These are phyloP conservation scores for Gryllus bimaculatus DNA, from an alignment of 1,140 invertebrate species.

Conservation along the genomic window DNA sequence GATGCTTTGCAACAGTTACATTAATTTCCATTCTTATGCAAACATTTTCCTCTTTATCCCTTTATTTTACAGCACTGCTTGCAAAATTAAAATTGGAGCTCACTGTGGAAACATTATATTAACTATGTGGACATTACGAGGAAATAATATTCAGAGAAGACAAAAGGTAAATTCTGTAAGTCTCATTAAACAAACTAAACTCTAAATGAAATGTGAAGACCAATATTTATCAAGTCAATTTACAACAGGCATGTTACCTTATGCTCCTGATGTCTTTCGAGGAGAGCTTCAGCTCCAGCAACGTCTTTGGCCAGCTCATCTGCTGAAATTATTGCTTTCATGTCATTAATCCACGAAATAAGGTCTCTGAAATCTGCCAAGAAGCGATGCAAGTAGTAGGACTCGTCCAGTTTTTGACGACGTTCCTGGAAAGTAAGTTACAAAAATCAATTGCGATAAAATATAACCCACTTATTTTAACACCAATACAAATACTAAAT, in stretches of 20 bases:
- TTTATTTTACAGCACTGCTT: too few species aligned
- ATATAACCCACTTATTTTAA: conserved; percentile 8
- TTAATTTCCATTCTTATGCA: too few species aligned
- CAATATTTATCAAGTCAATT: too few species aligned
- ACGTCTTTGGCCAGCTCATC: conserved; percentile 99
- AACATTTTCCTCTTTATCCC: too few species aligned
- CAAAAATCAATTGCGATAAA: background rate
- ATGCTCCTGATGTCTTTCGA: conserved; percentile 96
- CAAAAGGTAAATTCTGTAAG: too few species aligned
- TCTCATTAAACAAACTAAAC: too few species aligned
- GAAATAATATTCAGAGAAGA: too few species aligned
- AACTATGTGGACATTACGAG: too few species aligned
- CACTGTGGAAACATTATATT: too few species aligned
- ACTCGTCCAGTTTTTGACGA: conserved; percentile 80
- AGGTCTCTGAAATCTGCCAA: conserved; percentile 94
- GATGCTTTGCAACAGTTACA: too few species aligned
- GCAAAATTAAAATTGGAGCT: too few species aligned
- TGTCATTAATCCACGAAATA: conserved; percentile 96
- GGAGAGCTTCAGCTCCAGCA: conserved; percentile 89
- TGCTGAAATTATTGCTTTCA: conserved; percentile 92
- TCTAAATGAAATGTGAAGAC: too few species aligned
- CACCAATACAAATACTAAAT: conserved; percentile 9
- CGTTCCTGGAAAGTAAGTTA: conserved; percentile 43
- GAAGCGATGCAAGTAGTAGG: conserved; percentile 91
- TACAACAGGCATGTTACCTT: conserved; percentile 40